These are phyloP conservation scores for Athalia rosae DNA, from an alignment of 2,888 invertebrate genomes.

Conservation along the genomic window DNA sequence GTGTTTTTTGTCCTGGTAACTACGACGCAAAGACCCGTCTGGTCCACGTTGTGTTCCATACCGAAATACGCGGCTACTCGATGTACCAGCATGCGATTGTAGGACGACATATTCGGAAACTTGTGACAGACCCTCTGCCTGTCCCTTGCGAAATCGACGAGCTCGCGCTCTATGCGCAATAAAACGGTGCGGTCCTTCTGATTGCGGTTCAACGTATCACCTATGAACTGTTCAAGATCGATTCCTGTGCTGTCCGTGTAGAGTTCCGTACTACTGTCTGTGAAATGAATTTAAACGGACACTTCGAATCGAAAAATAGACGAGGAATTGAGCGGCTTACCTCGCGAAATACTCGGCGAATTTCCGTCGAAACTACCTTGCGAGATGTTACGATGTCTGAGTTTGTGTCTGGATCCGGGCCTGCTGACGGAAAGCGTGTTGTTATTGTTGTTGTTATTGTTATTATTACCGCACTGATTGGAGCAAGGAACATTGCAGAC, in stretches of 20 bases:
- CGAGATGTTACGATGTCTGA: conserved; percentile 73
- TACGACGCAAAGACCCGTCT: conserved; percentile 86
- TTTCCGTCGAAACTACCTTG: conserved; percentile 72
- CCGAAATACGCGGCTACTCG: conserved; percentile 95
- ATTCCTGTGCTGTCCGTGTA: conserved; percentile 85
- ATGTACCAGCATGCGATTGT: conserved; percentile 97
- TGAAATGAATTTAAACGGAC: conserved; percentile 52
- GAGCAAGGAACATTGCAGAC: conserved; percentile 68
- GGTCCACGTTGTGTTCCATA: conserved; percentile 94
- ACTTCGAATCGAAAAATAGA: not conserved
- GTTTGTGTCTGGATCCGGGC: conserved; percentile 69
- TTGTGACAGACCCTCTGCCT: conserved; percentile 76
- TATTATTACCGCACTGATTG: conserved; percentile 62
- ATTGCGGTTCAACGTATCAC: conserved; percentile 93
- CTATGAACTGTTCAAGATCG: conserved; percentile 91
- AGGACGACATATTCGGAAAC: conserved; percentile 95
- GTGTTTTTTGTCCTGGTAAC: conserved; percentile 87
- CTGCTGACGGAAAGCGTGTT: conserved; percentile 63
- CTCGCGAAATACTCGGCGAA: conserved; percentile 75
- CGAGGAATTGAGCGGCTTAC: conserved; percentile 59
- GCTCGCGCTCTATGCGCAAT: conserved; percentile 90
- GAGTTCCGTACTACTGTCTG: conserved; percentile 86
- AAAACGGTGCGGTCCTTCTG: conserved; percentile 90
- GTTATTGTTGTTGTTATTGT: conserved; percentile 49
- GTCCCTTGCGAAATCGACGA: conserved; percentile 89